phyloP scores from a whole-genome alignment of 1,140 invertebrate species.

The Heliconius congener region DNA sequence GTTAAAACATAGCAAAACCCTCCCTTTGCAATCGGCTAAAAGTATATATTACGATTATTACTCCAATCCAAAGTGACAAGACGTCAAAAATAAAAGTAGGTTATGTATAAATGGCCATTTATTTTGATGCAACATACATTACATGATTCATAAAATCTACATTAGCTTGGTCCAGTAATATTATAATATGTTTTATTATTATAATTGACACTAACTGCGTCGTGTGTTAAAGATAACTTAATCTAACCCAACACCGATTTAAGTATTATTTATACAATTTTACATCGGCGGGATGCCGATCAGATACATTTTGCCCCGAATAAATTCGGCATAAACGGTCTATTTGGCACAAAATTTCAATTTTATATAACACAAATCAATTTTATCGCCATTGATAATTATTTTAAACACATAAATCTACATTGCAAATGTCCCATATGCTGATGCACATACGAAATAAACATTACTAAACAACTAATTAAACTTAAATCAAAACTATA shows the following conservation, averaged over 20 bases:
- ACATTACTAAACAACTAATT: slow-evolving; percentile 13
- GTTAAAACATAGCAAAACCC: too few relatives aligned
- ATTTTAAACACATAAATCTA: slow-evolving; percentile 45
- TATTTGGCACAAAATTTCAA: slow-evolving; percentile 78
- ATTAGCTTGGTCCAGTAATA: slow-evolving; percentile 75
- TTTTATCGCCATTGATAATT: slow-evolving; percentile 39
- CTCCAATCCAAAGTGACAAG: neutral
- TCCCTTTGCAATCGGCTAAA: neutral
- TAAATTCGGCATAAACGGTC: slow-evolving; percentile 62
- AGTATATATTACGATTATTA: neutral
- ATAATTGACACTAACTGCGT: slow-evolving; percentile 69
- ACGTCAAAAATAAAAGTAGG: slow-evolving; percentile 22
- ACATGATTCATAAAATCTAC: slow-evolving; percentile 67
- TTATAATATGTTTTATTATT: slow-evolving; percentile 15
- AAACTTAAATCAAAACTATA: slow-evolving; percentile 18
- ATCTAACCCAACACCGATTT: slow-evolving; percentile 60
- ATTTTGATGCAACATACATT: slow-evolving; percentile 58
- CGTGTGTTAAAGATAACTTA: slow-evolving; percentile 39
- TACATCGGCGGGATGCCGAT: slow-evolving; percentile 57
- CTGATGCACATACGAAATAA: slow-evolving; percentile 34
- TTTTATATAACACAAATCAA: slow-evolving; percentile 17
- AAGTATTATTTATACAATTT: slow-evolving; percentile 47
- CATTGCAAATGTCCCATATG: slow-evolving; percentile 57
- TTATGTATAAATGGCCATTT: slow-evolving; percentile 61
- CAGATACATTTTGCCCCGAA: slow-evolving; percentile 72